Percentiles rank a stretch among this genome's conserved stretches.
phyloP scores from a whole-genome alignment of 1,140 invertebrate species.

The Drosophila malerkotliana region DNA sequence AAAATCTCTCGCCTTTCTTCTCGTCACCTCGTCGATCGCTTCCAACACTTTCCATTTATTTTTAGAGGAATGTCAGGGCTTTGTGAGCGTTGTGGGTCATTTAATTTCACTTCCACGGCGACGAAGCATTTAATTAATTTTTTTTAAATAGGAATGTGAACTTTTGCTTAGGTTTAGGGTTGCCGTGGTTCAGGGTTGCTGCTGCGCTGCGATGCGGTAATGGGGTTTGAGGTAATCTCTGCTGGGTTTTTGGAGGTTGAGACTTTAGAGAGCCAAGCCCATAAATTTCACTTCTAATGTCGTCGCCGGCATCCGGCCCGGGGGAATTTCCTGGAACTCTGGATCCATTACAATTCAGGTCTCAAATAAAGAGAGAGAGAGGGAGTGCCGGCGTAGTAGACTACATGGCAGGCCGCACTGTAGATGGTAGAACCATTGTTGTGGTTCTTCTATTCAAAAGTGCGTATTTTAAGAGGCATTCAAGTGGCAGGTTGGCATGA shows the following conservation, averaged over 20 bases:
- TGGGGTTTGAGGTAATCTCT: not conserved
- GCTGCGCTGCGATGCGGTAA: not conserved
- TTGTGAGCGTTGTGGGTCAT: slow-evolving; percentile 41
- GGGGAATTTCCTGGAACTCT: slow-evolving; percentile 46
- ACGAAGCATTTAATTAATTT: slow-evolving; percentile 35
- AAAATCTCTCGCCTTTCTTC: slow-evolving; percentile 14
- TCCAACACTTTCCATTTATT: slow-evolving; percentile 46
- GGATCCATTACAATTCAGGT: slow-evolving; percentile 30
- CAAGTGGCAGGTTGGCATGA: slow-evolving; percentile 60
- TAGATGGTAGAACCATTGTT: slow-evolving; percentile 36
- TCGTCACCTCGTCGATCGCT: slow-evolving; percentile 2
- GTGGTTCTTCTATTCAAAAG: slow-evolving; percentile 26
- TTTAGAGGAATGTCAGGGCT: slow-evolving; percentile 11
- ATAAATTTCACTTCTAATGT: slow-evolving; percentile 63
- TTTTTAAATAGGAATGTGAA: too few relatives aligned
- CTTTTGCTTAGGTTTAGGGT: slow-evolving; percentile 35
- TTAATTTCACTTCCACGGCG: slow-evolving; percentile 58
- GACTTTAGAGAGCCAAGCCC: slow-evolving; percentile 19
- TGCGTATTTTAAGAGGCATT: slow-evolving; percentile 42
- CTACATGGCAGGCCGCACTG: not conserved
- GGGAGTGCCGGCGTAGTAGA: not conserved
- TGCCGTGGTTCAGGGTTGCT: slow-evolving; percentile 4
- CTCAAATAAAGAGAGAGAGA: not conserved
- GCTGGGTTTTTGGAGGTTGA: not conserved
- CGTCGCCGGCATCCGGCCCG: slow-evolving; percentile 38